Evolutionary conservation across 2,797 vertebrate genomes (phyloP), one percentile per base, ranked within the genome.

Genomic region (Petrocephalus schoutedeni): DNA sequence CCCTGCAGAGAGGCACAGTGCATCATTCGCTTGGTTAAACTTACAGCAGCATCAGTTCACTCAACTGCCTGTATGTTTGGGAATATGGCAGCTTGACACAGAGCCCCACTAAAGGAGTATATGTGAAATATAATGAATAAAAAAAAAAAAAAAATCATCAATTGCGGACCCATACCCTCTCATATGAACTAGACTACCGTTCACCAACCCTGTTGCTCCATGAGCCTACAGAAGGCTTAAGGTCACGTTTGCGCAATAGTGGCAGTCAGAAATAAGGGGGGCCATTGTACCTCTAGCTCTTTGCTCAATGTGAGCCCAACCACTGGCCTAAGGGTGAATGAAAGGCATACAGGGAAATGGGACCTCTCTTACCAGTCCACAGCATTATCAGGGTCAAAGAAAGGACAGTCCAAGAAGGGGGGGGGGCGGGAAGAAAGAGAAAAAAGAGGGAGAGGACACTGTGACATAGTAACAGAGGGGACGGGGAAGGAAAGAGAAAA

Each of bases 1-100:
- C 93, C 94, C 96, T 96, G 93, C 89, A 58, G 89, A 88, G 92
- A 92, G 36, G 77, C 58, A 87, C 16, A 36, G 32, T 4, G 85
- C 19, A 45, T 71, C 49, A 71, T 36, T 41, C 3, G 21, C 41
- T 84, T 9, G 8, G 28, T 64, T n/a, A 58, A 23, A 28, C 56
- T 49, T 21, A 83, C 56, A 87, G 8, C 67, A 80, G 54, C 49
- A 23, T 82, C 28, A 36, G 58, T 56, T 85, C 1, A 1, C 54
- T 57, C 28, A 57, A 36, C 12, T 23, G 21, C 8, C 41, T n/a
- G 45, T 12, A 51, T 51, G 80, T 23, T 32, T 32, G 64, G 4
- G 28, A 67, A 67, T 32, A 32, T 10, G 10, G 28, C 49, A 21
- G 80, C 49, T 23, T 0, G 2, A 53, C n/a, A 10, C 41, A 83